Conservation (phyloP, 2,797 vertebrate genomes). For the Anomalospiza imberbis region DNA sequence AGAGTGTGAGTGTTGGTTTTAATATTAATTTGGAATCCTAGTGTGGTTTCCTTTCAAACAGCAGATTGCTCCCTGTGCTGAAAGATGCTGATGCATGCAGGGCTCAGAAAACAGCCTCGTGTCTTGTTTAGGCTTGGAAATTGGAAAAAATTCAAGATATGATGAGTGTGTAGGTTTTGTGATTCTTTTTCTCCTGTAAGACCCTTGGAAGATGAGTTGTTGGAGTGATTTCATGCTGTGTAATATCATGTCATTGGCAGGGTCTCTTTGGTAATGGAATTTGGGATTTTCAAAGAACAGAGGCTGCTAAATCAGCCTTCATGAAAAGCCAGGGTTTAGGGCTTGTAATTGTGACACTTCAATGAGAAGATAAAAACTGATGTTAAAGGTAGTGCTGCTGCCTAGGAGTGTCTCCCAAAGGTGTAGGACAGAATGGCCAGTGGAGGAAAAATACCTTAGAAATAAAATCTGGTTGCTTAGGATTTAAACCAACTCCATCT, state of each 20-base stretch:
- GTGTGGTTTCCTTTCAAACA: not conserved
- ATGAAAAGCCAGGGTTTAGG: not conserved
- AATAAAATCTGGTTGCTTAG: not conserved
- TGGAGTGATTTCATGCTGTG: slow-evolving; percentile 34
- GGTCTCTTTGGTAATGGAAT: slow-evolving; percentile 23
- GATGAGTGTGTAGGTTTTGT: not conserved
- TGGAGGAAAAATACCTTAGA: not conserved
- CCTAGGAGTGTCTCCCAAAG: not conserved
- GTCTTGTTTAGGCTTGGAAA: slow-evolving; percentile 10
- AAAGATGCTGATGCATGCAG: not conserved
- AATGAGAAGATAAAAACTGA: not conserved
- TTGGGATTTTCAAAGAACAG: not conserved
- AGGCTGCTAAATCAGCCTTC: not conserved
- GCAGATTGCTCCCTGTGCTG: not conserved
- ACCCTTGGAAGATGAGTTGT: slow-evolving; percentile 15
- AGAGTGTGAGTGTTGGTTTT: not conserved
- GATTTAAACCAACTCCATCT: not conserved
- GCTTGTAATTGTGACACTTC: not conserved
- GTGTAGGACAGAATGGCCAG: not conserved
- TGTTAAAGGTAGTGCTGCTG: not conserved
- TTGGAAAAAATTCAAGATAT: not conserved
- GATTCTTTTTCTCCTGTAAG: not conserved
- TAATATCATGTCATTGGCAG: not conserved
- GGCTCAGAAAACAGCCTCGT: not conserved
- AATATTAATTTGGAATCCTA: slow-evolving; percentile 8